Evolutionary conservation across 2,888 invertebrate genomes (phyloP).

Genomic region (Thecophora atra): DNA sequence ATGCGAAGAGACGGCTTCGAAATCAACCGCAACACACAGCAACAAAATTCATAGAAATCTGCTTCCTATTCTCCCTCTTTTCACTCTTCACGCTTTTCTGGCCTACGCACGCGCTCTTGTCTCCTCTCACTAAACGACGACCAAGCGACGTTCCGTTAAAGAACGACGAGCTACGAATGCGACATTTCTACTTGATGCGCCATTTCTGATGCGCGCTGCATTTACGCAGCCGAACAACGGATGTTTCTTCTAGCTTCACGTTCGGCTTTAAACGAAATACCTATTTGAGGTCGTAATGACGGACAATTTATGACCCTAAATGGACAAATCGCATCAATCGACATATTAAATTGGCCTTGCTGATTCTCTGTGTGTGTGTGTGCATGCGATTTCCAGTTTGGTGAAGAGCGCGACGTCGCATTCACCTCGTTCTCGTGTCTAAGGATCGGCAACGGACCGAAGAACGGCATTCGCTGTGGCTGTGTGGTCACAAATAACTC

Average conservation of each 20-base stretch:
- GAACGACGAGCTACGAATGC: background rate
- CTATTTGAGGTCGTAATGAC: slow-evolving; percentile 38
- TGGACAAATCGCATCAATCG: slow-evolving; percentile 41
- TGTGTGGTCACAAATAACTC: slow-evolving; percentile 39
- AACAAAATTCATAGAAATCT: too few relatives aligned
- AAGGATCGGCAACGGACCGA: background rate
- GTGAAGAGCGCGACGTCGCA: background rate
- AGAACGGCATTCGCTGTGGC: slow-evolving; percentile 15
- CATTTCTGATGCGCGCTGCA: background rate
- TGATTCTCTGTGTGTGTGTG: background rate
- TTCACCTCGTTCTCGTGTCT: background rate
- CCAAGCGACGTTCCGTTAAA: background rate
- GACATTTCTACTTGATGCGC: background rate
- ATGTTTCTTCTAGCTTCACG: background rate
- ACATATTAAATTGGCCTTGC: slow-evolving; percentile 28
- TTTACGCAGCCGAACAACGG: background rate
- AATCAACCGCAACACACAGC: too few relatives aligned
- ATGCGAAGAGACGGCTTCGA: slow-evolving; percentile 29
- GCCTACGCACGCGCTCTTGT: too few relatives aligned
- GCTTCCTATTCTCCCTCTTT: too few relatives aligned
- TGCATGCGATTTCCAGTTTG: background rate
- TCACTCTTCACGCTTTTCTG: too few relatives aligned
- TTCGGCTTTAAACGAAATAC: background rate
- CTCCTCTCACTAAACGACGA: background rate
- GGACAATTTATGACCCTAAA: slow-evolving; percentile 44